A percentile compares a stretch with the other conserved stretches of the same genome.
Conservation (phyloP, 2,797 vertebrate species). For the Sphenopsis melanotis region DNA sequence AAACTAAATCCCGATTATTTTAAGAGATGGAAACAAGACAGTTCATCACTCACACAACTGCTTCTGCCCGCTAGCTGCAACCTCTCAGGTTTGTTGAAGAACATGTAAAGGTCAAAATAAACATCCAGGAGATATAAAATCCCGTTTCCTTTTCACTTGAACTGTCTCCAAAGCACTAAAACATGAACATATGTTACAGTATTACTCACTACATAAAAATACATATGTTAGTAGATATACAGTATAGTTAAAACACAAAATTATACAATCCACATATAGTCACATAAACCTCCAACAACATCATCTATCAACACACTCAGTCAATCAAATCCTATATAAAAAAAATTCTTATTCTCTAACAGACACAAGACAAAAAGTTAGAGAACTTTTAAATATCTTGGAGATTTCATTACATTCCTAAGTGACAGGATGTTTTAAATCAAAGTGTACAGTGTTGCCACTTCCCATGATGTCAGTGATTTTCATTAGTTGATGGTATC, state of each 20-base stretch:
- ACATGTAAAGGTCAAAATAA: constrained; percentile 41
- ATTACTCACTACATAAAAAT: constrained; percentile 68
- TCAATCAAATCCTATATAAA: constrained; percentile 22
- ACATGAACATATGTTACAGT: constrained; percentile 60
- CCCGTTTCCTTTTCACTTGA: constrained; percentile 44
- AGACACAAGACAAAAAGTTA: constrained; percentile 35
- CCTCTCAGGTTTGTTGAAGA: background rate
- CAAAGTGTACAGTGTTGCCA: background rate
- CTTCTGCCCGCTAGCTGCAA: background rate
- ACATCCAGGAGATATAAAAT: constrained; percentile 30
- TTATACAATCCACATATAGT: constrained; percentile 42
- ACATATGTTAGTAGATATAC: constrained; percentile 63
- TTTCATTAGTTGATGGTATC: background rate
- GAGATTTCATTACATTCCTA: background rate
- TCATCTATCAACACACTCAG: constrained; percentile 32
- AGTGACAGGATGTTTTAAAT: background rate
- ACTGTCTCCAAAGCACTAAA: constrained; percentile 57
- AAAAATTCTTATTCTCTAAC: constrained; percentile 18
- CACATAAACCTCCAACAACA: constrained; percentile 38
- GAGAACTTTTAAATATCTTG: background rate
- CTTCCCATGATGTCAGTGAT: background rate
- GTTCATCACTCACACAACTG: background rate
- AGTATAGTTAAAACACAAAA: constrained; percentile 54
- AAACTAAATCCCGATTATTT: background rate
- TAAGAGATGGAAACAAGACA: background rate